Evolutionary conservation across 2,888 invertebrate species (phyloP).

Genomic region (Orthonychiurus folsomi): DNA sequence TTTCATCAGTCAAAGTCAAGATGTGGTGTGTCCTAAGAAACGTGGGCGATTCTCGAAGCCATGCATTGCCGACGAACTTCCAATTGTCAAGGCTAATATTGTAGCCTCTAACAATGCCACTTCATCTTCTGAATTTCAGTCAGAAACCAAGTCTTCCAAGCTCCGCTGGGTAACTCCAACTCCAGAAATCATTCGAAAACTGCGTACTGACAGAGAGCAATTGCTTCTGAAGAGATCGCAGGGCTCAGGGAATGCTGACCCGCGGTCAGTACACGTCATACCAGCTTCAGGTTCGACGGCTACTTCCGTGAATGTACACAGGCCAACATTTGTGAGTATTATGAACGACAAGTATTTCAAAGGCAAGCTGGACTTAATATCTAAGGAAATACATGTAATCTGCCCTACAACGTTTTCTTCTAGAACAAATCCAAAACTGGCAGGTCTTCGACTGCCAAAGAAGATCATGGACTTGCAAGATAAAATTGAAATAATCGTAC

Average conservation of each 20-base stretch:
- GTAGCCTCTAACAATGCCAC: neutral
- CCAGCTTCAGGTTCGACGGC: too few relatives aligned
- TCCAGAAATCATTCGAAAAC: slow-evolving; percentile 12
- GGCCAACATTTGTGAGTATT: slow-evolving; percentile 10
- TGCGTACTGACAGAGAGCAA: slow-evolving; percentile 18
- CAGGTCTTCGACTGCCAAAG: slow-evolving; percentile 18
- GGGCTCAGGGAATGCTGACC: neutral
- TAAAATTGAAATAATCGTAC: slow-evolving; percentile 6
- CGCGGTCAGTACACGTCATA: too few relatives aligned
- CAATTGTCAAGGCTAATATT: neutral
- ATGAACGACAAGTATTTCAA: slow-evolving; percentile 14
- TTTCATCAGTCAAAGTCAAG: neutral
- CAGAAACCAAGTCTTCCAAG: neutral
- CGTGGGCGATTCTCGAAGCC: neutral
- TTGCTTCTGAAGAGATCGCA: neutral
- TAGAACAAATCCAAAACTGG: slow-evolving; percentile 1
- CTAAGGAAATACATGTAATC: slow-evolving; percentile 13
- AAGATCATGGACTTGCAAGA: too few relatives aligned
- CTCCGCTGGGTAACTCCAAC: slow-evolving; percentile 23
- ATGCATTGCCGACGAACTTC: neutral
- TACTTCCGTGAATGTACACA: too few relatives aligned
- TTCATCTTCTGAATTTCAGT: neutral
- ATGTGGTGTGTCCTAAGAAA: neutral
- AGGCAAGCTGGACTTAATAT: slow-evolving; percentile 8
- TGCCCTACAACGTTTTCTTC: neutral